These are phyloP conservation scores for Linyphia triangularis DNA, from an alignment of 2,888 invertebrate species.

Conservation along the genomic window DNA sequence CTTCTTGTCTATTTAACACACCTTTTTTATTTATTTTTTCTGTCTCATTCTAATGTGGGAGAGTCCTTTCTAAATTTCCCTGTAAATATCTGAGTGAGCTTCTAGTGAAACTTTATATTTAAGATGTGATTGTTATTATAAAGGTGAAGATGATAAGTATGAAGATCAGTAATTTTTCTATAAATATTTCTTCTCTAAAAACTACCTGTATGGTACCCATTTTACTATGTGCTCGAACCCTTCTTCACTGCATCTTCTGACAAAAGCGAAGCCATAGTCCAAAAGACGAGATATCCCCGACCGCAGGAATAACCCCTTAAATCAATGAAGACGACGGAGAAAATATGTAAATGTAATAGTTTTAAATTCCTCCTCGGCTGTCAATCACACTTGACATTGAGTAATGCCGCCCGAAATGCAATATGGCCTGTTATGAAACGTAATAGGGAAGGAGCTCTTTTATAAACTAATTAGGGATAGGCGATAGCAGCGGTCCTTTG, in stretches of 20 bases:
- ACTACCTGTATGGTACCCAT: neutral
- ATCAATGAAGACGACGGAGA: slow-evolving; percentile 68
- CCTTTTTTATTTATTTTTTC: too few species aligned
- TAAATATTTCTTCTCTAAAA: too few species aligned
- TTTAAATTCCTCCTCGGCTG: slow-evolving; percentile 73
- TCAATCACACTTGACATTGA: slow-evolving; percentile 69
- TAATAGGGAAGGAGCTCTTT: slow-evolving; percentile 57
- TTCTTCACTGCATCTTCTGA: neutral
- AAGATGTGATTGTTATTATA: too few species aligned
- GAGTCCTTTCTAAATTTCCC: too few species aligned
- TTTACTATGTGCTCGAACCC: slow-evolving; percentile 15
- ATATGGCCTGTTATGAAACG: slow-evolving; percentile 68
- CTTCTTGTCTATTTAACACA: too few species aligned
- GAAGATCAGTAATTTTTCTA: too few species aligned
- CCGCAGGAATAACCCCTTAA: slow-evolving; percentile 15
- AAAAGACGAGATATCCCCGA: slow-evolving; percentile 34
- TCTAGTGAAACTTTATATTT: too few species aligned
- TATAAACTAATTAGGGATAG: slow-evolving; percentile 72
- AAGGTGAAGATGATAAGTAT: too few species aligned
- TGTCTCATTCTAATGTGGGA: too few species aligned
- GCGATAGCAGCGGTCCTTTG: slow-evolving; percentile 11
- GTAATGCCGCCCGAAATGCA: slow-evolving; percentile 66
- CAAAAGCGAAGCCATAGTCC: slow-evolving; percentile 16
- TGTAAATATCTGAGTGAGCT: too few species aligned
- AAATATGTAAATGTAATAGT: slow-evolving; percentile 75